These are phyloP conservation scores for Condylostylus longicornis DNA, from an alignment of 1,140 invertebrate genomes.

Conservation along the genomic window DNA sequence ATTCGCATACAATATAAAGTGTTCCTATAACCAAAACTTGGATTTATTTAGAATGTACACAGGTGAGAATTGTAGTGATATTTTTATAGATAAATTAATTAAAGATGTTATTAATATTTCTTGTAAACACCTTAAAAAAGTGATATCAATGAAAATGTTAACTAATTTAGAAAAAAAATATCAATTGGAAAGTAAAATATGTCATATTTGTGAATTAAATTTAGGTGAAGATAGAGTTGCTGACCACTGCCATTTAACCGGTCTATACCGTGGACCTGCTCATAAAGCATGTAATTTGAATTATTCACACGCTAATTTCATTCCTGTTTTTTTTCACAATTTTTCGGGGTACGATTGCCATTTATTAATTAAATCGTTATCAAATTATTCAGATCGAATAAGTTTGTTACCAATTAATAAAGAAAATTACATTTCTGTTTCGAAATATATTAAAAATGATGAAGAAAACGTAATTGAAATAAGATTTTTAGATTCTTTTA, in stretches of 20 bases:
- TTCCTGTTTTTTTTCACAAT: conserved; percentile 30
- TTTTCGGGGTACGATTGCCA: conserved; percentile 25
- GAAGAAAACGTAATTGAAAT: conserved; percentile 10
- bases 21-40: conserved; percentile 16
- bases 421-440: conserved; percentile 21
- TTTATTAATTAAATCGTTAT: conserved; percentile 24
- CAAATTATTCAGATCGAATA: conserved; percentile 16
- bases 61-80: conserved; percentile 16
- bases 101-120: conserved; percentile 11
- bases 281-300: conserved; percentile 28
- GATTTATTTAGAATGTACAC: conserved; percentile 14
- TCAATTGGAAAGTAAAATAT: conserved; percentile 7
- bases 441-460: conserved; percentile 9
- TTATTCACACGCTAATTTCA: conserved; percentile 18
- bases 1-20: conserved; percentile 19
- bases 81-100: conserved; percentile 14
- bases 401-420: conserved; percentile 26
- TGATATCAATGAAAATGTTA: conserved; percentile 12
- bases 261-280: conserved; percentile 20
- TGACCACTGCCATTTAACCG: conserved; percentile 27
- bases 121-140: no score
- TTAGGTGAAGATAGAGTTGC: conserved; percentile 12
- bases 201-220: conserved; percentile 21
- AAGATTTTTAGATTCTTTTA: conserved; percentile 24
- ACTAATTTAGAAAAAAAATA: conserved; percentile 7